phyloP scores from a whole-genome alignment of 1,140 invertebrate genomes.

The Trichonephila clavata region DNA sequence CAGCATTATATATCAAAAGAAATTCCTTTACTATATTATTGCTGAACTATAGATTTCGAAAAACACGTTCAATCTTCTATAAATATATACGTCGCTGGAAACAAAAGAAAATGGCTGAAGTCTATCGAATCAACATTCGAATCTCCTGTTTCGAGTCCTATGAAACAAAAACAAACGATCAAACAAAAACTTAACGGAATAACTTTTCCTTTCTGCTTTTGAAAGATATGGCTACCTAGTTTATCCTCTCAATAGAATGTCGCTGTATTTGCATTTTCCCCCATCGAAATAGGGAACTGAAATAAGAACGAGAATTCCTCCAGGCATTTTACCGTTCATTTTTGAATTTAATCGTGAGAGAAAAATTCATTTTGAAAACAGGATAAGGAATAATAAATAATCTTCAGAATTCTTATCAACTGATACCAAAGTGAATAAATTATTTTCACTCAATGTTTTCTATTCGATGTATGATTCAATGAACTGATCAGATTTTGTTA shows the following conservation, averaged over 20 bases:
- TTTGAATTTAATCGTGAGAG: not conserved
- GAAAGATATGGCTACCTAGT: not conserved
- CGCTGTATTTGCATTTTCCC: conserved; percentile 42
- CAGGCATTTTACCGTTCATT: not conserved
- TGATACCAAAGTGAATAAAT: not conserved
- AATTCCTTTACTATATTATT: not conserved
- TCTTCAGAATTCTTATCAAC: conserved; percentile 17
- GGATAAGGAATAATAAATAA: conserved; percentile 49
- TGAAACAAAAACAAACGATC: conserved; percentile 1
- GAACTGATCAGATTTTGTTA: not conserved
- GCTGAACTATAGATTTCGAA: not conserved
- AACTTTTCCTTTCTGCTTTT: not conserved
- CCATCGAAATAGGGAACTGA: not conserved
- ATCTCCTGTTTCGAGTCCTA: not conserved
- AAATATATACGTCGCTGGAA: not conserved
- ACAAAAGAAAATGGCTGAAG: not conserved
- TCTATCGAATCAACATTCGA: no score
- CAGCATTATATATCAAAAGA: not conserved
- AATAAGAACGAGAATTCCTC: not conserved
- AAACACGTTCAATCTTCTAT: not conserved
- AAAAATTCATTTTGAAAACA: conserved; percentile 26
- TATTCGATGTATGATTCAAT: not conserved
- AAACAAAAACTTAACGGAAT: conserved; percentile 26
- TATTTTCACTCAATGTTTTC: conserved; percentile 48
- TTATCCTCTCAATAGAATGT: conserved; percentile 14